Evolutionary conservation across 2,797 vertebrate species (phyloP).

Genomic region (Nasua narica): DNA sequence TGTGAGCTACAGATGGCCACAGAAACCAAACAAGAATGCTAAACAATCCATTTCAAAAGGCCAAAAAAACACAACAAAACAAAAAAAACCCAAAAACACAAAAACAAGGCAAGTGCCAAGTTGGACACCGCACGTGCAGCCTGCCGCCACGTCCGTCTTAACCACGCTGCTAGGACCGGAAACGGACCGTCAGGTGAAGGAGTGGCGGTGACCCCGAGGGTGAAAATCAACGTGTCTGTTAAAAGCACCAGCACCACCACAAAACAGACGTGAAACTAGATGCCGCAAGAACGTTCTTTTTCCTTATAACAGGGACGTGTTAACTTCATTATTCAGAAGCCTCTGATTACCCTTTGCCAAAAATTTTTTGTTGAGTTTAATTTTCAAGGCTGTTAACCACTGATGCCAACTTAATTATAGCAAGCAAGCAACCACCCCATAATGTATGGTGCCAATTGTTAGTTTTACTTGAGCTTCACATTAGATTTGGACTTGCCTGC

Average conservation of each 20-base stretch:
- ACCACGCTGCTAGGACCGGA: neutral
- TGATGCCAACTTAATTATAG: conserved; percentile 62
- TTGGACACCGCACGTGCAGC: neutral
- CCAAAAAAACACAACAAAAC: neutral
- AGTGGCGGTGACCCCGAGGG: neutral
- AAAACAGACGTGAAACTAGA: neutral
- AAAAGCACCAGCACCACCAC: neutral
- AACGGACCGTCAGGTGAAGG: neutral
- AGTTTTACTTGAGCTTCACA: neutral
- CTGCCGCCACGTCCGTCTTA: neutral
- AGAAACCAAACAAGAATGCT: conserved; percentile 19
- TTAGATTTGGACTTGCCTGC: conserved; percentile 11
- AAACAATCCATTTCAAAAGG: conserved; percentile 3
- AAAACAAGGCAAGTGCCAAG: neutral
- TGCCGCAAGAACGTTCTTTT: neutral
- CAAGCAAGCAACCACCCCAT: conserved; percentile 30
- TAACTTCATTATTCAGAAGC: conserved; percentile 47
- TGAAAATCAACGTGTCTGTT: neutral
- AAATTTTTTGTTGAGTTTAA: conserved; percentile 56
- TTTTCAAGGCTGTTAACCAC: conserved; percentile 70
- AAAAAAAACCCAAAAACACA: neutral
- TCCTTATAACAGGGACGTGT: neutral
- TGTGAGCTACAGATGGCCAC: conserved; percentile 9
- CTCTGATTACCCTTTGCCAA: conserved; percentile 30
- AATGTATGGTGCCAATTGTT: conserved; percentile 28